Evolutionary conservation across 2,797 vertebrate genomes (phyloP), one percentile per base, ranked within the genome.

Genomic region (Poecilia wingei): DNA sequence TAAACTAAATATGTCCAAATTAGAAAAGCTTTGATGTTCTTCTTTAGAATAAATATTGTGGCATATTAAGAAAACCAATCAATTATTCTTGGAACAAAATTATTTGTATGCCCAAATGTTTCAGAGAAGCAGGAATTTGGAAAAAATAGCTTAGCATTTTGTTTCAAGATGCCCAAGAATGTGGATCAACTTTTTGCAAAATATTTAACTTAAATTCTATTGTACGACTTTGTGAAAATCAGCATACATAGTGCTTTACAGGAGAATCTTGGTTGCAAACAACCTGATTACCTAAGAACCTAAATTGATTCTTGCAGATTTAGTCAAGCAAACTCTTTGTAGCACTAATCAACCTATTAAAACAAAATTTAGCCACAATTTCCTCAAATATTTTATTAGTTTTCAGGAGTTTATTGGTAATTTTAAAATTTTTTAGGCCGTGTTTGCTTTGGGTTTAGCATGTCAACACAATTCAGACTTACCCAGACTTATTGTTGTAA

Each of bases 371-470:
- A 7, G 31, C 31, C 31, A 61, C 14, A 16, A 16, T 33, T 61
- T 61, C 1, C 5, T 61, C 14, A 33, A 18, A 12, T 16, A 33
- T 14, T 33, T 33, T 6, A 33, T 31, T 61, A 33, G 59, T 61
- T 61, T 61, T 33, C 14, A 61, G 59, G 14, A 61, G 28, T 61
- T 61, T 16, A 33, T 61, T 61, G 28, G 31, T 33, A 18, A 33
- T 33, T 16, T 16, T 16, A 0, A 1, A 7, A 0, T 33, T 33
- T 61, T 61, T 33, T 33, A 31, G 6, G 14, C 16, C 14, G 1
- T 64, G 31, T 64, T 64, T 64, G 59, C 33, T 33, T 64, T 64
- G 14, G 20, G 31, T 64, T 33, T 20, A 33, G 20, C 7, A 53
- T 53, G 6, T 53, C 20, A 53, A 53, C 20, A 53, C 49, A 53